phyloP scores from a whole-genome alignment of 2,797 vertebrate species.

The Enteromius unitaeniatus region DNA sequence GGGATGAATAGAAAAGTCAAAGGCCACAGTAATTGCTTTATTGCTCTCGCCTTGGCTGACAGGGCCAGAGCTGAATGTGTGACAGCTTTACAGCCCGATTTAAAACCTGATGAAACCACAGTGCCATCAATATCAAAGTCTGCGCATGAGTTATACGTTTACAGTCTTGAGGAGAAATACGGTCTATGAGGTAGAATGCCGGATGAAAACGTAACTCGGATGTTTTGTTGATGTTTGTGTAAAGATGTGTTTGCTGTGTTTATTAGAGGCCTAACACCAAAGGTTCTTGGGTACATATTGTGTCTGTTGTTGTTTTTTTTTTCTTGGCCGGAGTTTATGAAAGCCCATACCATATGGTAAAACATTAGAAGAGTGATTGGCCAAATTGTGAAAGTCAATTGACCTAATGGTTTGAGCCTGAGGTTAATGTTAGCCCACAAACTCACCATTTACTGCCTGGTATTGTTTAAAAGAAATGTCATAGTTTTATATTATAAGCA shows the following conservation, averaged over 20 bases:
- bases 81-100: constrained; percentile 42
- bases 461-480: background rate
- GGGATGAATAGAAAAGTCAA: constrained; percentile 43
- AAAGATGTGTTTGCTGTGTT: background rate
- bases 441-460: background rate
- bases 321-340: constrained; percentile 4
- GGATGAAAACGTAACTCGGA: background rate
- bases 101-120: constrained; percentile 31
- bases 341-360: background rate
- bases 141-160: constrained; percentile 9
- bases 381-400: background rate
- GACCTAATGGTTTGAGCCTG: background rate
- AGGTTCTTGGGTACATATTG: constrained; percentile 12
- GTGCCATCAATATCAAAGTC: constrained; percentile 25
- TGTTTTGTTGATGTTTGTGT: constrained; percentile 6
- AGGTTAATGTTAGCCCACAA: background rate
- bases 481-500: background rate
- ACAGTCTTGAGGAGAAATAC: background rate
- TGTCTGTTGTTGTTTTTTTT: background rate
- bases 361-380: background rate
- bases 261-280: background rate
- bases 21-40: constrained; percentile 42
- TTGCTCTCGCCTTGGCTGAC: constrained; percentile 17
- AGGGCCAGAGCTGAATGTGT: constrained; percentile 1
- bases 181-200: background rate